Conservation (phyloP, 2,888 invertebrate genomes). For the Drosophila lutescens region DNA sequence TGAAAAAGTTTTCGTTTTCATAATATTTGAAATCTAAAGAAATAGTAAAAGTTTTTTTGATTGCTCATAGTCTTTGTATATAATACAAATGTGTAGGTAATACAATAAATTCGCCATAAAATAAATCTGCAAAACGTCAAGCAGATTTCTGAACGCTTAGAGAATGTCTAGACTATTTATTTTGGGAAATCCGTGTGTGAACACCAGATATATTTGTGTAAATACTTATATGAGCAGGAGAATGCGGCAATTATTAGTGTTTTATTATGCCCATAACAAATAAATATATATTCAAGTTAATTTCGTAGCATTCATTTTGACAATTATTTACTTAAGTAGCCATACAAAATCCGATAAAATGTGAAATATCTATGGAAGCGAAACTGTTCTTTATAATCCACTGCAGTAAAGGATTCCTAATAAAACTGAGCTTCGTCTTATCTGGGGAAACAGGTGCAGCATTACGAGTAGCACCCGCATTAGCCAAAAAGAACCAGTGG, state of each 20-base stretch:
- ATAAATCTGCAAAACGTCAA: slow-evolving; percentile 25
- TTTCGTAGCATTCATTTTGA: not conserved
- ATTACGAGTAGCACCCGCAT: slow-evolving; percentile 3
- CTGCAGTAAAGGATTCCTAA: slow-evolving; percentile 19
- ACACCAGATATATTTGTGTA: slow-evolving; percentile 6
- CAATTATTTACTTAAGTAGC: slow-evolving; percentile 1
- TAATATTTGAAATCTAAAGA: not conserved
- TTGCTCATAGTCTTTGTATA: slow-evolving; percentile 36
- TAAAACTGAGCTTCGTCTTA: slow-evolving; percentile 9
- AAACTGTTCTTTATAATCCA: not conserved
- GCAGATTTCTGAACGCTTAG: slow-evolving; percentile 19
- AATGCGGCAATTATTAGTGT: slow-evolving; percentile 14
- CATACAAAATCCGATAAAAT: not conserved
- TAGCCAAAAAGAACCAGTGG: slow-evolving; percentile 2
- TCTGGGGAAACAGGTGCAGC: slow-evolving; percentile 25
- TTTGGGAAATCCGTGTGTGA: slow-evolving; percentile 27
- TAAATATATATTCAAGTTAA: slow-evolving; percentile 9
- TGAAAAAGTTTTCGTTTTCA: not conserved
- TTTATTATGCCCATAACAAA: slow-evolving; percentile 18
- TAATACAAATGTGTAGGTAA: slow-evolving; percentile 12
- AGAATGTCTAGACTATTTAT: slow-evolving; percentile 36
- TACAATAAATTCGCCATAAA: slow-evolving; percentile 35
- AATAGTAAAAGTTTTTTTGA: slow-evolving; percentile 8
- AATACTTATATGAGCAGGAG: slow-evolving; percentile 7
- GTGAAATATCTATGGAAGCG: not conserved